Base-by-base conservation (phyloP, 2,797 vertebrate genomes). In the Amazonetta brasiliensis region DNA sequence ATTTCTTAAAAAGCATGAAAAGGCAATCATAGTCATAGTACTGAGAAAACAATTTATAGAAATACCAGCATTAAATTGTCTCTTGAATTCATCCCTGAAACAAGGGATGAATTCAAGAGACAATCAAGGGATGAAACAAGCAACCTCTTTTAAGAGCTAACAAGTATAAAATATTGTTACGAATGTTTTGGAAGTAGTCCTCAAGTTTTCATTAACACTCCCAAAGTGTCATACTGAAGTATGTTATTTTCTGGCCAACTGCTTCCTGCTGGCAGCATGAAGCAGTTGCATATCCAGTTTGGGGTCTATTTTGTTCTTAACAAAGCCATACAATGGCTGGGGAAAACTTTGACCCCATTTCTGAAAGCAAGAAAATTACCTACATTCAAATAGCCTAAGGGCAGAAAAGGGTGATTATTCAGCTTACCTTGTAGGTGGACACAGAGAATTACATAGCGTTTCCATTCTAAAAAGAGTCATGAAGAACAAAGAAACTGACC, bases 11-110 rank as follows among this genome's bases (percentile, higher is more conserved):
- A 86, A 75, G 50, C 46, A 52, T 2, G 77, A 15, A 66, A 81
- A 87, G 22, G 31, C 30, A 91, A 75, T 44, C 41, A 76, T 6
- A 31, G 30, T 31, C 8, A 4, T 39, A 81, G 25, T 22, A 76
- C 28, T 43, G 13, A 63, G 43, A 43, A 76, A 85, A 89, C 12
- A 56, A 35, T 63, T 91, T 52, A 31, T 9, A 76, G 43, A 67
- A 91, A 77, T 14, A 86, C 25, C 17, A 58, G 68, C 33, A 71
- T 68, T 67, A 84, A 74, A 68, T 11, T 78, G 44, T 12, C 78
- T 91, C 87, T 63, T 41, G 11, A 90, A 92, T 76, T 89, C 11
- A 63, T 60, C 81, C 67, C 83, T 71, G n/a, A 90, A 94, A 76
- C 54, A 92, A 88, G 25, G n/a, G n/a, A n/a, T n/a, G n/a, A n/a